Percentiles rank a stretch among this genome's conserved stretches.
phyloP scores from a whole-genome alignment of 53 echinoderm and acorn worm genomes.

The Pentamera pediparva region DNA sequence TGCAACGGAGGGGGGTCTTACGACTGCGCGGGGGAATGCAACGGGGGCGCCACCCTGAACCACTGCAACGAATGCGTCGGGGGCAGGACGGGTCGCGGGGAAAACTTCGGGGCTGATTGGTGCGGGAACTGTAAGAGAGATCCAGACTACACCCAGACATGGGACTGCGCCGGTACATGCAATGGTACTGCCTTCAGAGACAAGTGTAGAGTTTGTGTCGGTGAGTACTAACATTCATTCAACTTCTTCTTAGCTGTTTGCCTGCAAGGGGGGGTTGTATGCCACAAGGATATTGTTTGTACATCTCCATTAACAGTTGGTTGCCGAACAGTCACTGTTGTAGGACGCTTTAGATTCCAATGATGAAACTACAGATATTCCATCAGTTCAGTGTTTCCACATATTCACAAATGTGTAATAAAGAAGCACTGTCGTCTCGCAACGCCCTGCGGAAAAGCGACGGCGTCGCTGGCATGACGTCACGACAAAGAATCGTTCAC shows the following conservation, averaged over 20 bases:
- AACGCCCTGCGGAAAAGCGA: too few species aligned
- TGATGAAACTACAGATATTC: too few species aligned
- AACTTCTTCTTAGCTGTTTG: neutral
- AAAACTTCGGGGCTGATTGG: conserved; percentile 58
- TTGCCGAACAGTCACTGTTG: too few species aligned
- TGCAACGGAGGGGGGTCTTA: conserved; percentile 51
- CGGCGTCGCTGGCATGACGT: too few species aligned
- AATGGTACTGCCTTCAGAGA: conserved; percentile 63
- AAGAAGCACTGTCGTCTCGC: too few species aligned
- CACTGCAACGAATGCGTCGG: conserved; percentile 82
- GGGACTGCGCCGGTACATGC: conserved; percentile 81
- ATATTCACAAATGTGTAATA: too few species aligned
- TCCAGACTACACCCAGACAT: conserved; percentile 49
- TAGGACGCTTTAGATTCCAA: too few species aligned
- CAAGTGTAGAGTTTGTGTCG: conserved; percentile 66
- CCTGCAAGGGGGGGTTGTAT: too few species aligned
- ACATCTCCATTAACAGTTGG: too few species aligned
- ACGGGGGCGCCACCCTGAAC: conserved; percentile 66
- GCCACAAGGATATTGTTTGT: too few species aligned
- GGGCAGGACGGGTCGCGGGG: conserved; percentile 51
- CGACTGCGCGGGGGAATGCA: conserved; percentile 71
- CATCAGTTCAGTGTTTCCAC: too few species aligned
- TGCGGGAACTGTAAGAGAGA: conserved; percentile 59
- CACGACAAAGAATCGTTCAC: too few species aligned
- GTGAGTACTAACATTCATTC: conserved; percentile 33